Conservation (phyloP, 2,113 vertebrate species). For the Ardeotis arabs region DNA sequence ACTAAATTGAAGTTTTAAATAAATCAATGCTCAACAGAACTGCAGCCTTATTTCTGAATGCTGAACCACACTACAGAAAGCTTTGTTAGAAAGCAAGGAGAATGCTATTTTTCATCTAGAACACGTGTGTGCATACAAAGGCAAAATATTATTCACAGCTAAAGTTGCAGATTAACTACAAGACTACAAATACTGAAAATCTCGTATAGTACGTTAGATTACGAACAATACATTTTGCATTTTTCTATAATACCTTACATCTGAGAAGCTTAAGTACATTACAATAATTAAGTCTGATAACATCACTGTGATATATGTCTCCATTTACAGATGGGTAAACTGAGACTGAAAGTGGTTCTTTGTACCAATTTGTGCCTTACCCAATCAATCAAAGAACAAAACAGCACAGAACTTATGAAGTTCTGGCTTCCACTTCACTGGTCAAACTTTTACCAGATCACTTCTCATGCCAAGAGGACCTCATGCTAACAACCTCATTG, state of each 20-base stretch:
- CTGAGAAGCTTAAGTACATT: not conserved
- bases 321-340: constrained; percentile 9
- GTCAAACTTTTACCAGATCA: constrained; percentile 56
- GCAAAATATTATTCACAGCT: not conserved
- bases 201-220: not conserved
- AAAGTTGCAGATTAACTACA: not conserved
- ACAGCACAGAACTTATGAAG: constrained; percentile 21
- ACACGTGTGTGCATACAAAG: not conserved
- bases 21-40: constrained; percentile 1
- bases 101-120: constrained; percentile 19
- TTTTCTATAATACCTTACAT: not conserved
- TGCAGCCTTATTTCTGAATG: constrained; percentile 12
- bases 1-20: not conserved
- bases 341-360: constrained; percentile 5
- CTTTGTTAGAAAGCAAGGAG: constrained; percentile 37
- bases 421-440: constrained; percentile 51
- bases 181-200: not conserved
- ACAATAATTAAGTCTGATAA: not conserved
- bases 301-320: not conserved
- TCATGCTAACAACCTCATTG: constrained; percentile 30
- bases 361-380: constrained; percentile 29
- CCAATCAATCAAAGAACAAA: constrained; percentile 36
- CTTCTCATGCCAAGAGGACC: not conserved
- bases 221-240: not conserved
- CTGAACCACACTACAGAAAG: not conserved